These are phyloP conservation scores for Emydoidea blandingii DNA, from an alignment of 2,797 vertebrate genomes.

Conservation along the genomic window DNA sequence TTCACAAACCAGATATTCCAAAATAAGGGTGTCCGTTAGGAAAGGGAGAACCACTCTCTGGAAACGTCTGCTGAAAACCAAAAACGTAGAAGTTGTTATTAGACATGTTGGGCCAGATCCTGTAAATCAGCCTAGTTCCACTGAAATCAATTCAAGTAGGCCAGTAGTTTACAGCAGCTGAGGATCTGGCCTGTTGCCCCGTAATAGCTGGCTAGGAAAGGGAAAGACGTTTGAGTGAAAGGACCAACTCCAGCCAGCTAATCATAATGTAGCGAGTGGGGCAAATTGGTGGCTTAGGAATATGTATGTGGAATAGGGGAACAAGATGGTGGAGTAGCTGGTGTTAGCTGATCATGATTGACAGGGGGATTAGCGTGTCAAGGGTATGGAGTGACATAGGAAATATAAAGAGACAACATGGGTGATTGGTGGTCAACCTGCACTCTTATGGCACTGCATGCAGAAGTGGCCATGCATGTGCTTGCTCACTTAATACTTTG, in stretches of 20 bases:
- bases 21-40: constrained; percentile 30
- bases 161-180: neutral
- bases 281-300: constrained; percentile 22
- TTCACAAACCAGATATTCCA: neutral
- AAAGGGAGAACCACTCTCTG: neutral
- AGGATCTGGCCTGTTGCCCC: constrained; percentile 15
- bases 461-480: neutral
- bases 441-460: neutral
- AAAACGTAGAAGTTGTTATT: constrained; percentile 18
- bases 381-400: neutral
- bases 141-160: neutral
- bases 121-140: constrained; percentile 13
- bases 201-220: neutral
- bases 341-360: neutral
- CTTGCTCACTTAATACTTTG: neutral
- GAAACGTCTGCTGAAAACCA: constrained; percentile 23
- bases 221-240: neutral
- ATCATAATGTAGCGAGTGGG: neutral
- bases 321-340: neutral
- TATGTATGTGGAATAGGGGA: neutral
- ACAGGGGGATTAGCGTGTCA: neutral
- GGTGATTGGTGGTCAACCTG: neutral
- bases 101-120: constrained; percentile 6
- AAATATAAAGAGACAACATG: neutral
- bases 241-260: neutral